Evolutionary conservation across 2,113 vertebrate genomes (phyloP).

Genomic region (Dunckerocampus dactyliophorus): DNA sequence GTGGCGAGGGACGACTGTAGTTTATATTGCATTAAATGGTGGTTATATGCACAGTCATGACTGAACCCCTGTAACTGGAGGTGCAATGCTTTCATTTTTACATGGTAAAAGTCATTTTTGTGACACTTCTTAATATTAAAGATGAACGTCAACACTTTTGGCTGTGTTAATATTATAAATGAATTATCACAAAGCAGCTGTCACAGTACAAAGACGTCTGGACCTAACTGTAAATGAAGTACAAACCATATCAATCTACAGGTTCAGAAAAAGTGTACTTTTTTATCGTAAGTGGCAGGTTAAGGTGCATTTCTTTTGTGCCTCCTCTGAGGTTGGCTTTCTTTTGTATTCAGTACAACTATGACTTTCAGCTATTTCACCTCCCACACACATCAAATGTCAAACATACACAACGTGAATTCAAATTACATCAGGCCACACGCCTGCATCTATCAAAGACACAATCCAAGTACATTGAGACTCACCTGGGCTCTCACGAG

Average conservation of each 20-base stretch:
- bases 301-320: slow-evolving; percentile 14
- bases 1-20: too few relatives aligned
- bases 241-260: neutral
- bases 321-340: slow-evolving; percentile 4
- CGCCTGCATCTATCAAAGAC: slow-evolving; percentile 20
- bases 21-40: too few relatives aligned
- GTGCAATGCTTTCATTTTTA: too few relatives aligned
- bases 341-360: slow-evolving; percentile 10
- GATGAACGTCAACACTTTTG: too few relatives aligned
- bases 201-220: neutral
- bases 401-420: slow-evolving; percentile 10
- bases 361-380: slow-evolving; percentile 11
- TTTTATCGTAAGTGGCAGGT: slow-evolving; percentile 29
- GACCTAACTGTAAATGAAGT: neutral
- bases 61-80: too few relatives aligned
- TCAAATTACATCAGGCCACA: slow-evolving; percentile 26
- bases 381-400: slow-evolving; percentile 16
- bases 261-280: slow-evolving; percentile 13
- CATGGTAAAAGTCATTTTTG: too few relatives aligned
- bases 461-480: neutral
- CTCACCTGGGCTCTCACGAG: neutral
- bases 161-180: too few relatives aligned
- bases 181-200: too few relatives aligned
- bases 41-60: too few relatives aligned
- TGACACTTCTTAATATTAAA: too few relatives aligned